phyloP scores from a whole-genome alignment of 1,140 invertebrate species.

The Drosophila sechellia region DNA sequence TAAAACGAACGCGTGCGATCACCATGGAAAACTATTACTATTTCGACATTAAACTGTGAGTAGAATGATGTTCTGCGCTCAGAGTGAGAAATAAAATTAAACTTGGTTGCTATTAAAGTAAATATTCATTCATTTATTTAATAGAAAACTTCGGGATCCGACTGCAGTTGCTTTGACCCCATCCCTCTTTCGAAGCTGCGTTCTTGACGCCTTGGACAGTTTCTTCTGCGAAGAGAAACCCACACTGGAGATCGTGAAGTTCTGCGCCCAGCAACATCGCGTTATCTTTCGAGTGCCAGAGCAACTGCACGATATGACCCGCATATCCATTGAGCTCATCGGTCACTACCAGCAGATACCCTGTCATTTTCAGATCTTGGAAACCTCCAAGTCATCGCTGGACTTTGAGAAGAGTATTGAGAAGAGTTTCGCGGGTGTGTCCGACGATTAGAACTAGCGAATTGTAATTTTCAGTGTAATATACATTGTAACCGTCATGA shows the following conservation, averaged over 20 bases:
- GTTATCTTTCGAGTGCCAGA: constrained; percentile 87
- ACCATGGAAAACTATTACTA: constrained; percentile 52
- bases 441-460: not conserved
- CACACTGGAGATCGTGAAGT: constrained; percentile 87
- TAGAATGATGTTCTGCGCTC: not conserved
- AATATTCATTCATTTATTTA: not conserved
- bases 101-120: too few species aligned
- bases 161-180: constrained; percentile 83
- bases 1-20: not conserved
- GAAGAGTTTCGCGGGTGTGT: not conserved
- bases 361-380: constrained; percentile 86
- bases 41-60: constrained; percentile 66
- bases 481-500: not conserved
- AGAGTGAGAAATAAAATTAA: too few species aligned
- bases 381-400: constrained; percentile 81
- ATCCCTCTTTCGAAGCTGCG: constrained; percentile 86
- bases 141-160: constrained; percentile 85
- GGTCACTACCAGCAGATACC: constrained; percentile 85
- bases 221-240: constrained; percentile 87
- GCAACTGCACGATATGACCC: constrained; percentile 86
- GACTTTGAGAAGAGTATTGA: constrained; percentile 55
- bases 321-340: constrained; percentile 86
- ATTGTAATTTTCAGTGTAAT: too few species aligned
- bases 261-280: constrained; percentile 83
- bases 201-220: constrained; percentile 85